These are phyloP conservation scores for Halocynthia roretzi DNA, from an alignment of 23 tunicate genomes.

Conservation along the genomic window DNA sequence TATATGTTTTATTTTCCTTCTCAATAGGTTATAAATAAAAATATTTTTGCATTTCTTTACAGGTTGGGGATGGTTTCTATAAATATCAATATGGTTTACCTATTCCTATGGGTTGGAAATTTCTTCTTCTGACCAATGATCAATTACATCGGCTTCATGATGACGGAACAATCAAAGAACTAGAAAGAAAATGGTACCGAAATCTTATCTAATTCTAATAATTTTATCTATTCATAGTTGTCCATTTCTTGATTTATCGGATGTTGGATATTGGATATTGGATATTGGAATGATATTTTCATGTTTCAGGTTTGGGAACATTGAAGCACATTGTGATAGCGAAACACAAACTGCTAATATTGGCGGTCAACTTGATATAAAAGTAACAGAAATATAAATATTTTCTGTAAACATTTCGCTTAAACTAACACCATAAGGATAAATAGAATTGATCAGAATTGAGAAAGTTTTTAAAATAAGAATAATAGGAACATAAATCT, in stretches of 20 bases:
- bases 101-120: conserved; percentile 32
- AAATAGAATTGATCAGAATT: too few species aligned
- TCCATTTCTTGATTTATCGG: background rate
- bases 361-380: conserved; percentile 50
- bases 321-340: conserved; percentile 29
- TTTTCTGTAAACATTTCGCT: background rate
- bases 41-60: background rate
- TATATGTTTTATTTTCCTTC: too few species aligned
- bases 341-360: conserved; percentile 4
- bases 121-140: conserved; percentile 32
- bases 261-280: background rate
- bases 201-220: background rate
- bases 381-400: conserved; percentile 16
- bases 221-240: background rate
- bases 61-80: conserved; percentile 61
- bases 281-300: background rate
- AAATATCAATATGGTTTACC: conserved; percentile 36
- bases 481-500: background rate
- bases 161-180: conserved; percentile 20
- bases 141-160: conserved; percentile 23
- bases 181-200: conserved; percentile 31
- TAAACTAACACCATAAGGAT: too few species aligned
- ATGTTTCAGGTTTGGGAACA: conserved; percentile 39
- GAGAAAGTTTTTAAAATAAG: background rate
- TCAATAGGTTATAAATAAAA: background rate